These are phyloP conservation scores for Catagonus wagneri DNA, from an alignment of 2,113 vertebrate genomes.

Conservation along the genomic window DNA sequence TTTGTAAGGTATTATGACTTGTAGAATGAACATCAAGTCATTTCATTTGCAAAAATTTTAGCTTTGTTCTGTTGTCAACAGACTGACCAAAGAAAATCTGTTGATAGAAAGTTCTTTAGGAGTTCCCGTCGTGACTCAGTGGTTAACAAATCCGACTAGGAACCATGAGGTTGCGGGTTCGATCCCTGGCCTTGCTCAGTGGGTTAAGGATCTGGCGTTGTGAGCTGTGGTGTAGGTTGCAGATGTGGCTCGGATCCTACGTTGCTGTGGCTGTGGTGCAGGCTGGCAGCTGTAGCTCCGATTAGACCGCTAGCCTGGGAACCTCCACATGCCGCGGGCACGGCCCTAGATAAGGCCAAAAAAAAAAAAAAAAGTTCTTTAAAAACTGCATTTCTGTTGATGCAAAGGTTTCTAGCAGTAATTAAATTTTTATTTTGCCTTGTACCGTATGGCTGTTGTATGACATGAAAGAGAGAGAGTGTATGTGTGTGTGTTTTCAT, in stretches of 20 bases:
- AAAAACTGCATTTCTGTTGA: conserved; percentile 16
- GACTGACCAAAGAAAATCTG: background rate
- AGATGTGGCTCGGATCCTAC: too few relatives aligned
- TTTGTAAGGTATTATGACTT: conserved; percentile 11
- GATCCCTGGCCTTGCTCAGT: too few relatives aligned
- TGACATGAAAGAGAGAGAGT: background rate
- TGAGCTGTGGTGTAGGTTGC: too few relatives aligned
- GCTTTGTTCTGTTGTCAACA: background rate
- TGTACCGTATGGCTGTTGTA: background rate
- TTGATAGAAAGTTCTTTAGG: background rate
- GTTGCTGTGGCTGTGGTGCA: too few relatives aligned
- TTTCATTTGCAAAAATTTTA: background rate
- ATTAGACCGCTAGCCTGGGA: too few relatives aligned
- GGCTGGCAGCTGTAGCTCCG: too few relatives aligned
- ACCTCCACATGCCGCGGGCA: too few relatives aligned
- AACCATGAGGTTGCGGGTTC: too few relatives aligned
- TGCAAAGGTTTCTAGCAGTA: conserved; percentile 6
- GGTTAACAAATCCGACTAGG: too few relatives aligned
- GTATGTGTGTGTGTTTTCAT: conserved; percentile 17
- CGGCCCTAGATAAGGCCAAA: too few relatives aligned
- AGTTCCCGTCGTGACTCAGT: too few relatives aligned
- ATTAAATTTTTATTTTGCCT: conserved; percentile 3
- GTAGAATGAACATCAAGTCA: conserved; percentile 4
- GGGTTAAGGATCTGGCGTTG: too few relatives aligned
- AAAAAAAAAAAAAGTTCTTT: background rate